Evolutionary conservation across 2,888 invertebrate genomes (phyloP), one percentile per base, ranked within the genome.

Genomic region (Andrena camellia): DNA sequence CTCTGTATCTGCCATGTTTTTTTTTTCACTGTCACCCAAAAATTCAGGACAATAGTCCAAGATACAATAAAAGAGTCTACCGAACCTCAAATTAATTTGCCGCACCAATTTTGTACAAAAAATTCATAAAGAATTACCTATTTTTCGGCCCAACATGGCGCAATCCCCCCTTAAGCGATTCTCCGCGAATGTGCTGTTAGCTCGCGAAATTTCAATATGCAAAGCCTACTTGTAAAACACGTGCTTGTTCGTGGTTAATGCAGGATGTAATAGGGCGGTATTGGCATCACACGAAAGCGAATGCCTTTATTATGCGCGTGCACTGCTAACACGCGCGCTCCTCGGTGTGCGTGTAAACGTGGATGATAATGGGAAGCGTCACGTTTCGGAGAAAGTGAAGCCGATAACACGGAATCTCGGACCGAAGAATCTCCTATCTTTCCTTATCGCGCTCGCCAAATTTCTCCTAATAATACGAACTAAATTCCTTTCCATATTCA

Each of bases 351-450:
- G 42, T 57, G 72, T 69, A 75, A 86, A 86, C 64, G 78, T 35
- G 64, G 57, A 71, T 64, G 83, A 86, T 78, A 84, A 85, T 76
- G 74, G 71, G 62, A 86, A 64, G 62, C 82, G 75, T 73, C 64
- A 67, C 73, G 75, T 81, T 67, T 50, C 72, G 23, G 63, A 70
- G 75, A 81, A 83, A 81, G 72, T 78, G 59, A 17, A 29, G 26
- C n/a, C 35, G 59, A 57, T 26, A 60, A 81, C 17, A 35, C 17
- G 67, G 54, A 33, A 70, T 67, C 52, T 8, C 33, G 57, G 26
- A 8, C 26, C 13, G 13, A 20, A 42, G 48, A 59, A 71, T 60
- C 8, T 76, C n/a, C 3, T 23, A 7, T 26, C 72, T 8, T 48
- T 48, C 50, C 20, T 29, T 23, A 23, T 54, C 8, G 7, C 5